Conservation (phyloP, 64 coral and sea anemone species). For the Cladopsammia gracilis region DNA sequence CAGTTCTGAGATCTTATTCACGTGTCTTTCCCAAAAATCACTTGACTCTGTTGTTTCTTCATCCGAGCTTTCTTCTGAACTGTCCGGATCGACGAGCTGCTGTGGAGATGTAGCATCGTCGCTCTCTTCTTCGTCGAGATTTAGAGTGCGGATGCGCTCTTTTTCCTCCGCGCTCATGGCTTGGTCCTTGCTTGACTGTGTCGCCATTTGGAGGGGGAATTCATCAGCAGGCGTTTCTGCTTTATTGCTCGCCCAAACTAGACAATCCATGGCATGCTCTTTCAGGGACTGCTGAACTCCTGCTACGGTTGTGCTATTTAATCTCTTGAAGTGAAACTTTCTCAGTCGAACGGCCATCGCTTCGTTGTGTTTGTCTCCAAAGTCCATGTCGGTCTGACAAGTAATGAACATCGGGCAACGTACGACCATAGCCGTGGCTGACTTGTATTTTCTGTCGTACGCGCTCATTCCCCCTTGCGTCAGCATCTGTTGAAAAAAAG, state of each 20-base stretch:
- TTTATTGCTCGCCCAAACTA: neutral
- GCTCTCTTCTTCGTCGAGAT: neutral
- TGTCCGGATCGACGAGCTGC: no score
- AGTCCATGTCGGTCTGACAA: neutral
- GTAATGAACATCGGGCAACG: slow-evolving; percentile 14
- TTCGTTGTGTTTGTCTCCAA: neutral
- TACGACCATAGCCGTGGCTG: neutral
- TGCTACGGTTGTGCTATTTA: neutral
- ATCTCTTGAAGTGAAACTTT: neutral
- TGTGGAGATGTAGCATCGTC: neutral
- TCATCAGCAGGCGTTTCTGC: neutral
- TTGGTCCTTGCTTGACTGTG: neutral
- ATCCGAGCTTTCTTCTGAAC: neutral
- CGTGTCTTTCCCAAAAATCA: neutral
- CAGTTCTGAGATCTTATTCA: neutral
- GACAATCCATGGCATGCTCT: neutral
- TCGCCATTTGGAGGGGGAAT: neutral
- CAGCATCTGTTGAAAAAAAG: neutral
- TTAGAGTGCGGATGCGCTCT: neutral
- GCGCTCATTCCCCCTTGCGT: neutral
- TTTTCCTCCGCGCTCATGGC: neutral
- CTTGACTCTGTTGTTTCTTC: neutral
- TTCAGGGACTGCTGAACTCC: neutral
- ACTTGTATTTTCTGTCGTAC: neutral
- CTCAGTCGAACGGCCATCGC: neutral